phyloP scores from a whole-genome alignment of 2,888 invertebrate species.

The Tachina grossa region DNA sequence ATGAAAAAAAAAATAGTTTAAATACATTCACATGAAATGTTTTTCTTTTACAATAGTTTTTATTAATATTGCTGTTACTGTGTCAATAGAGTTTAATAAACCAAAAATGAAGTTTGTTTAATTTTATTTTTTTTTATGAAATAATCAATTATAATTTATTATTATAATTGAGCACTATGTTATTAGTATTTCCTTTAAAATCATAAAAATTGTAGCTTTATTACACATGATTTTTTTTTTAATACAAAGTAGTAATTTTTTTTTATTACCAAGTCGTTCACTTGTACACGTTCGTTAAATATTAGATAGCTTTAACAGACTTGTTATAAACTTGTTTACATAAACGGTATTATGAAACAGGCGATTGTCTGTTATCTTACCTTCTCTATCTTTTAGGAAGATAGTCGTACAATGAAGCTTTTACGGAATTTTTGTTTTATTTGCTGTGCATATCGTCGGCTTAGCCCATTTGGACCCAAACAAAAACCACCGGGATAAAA shows the following conservation, averaged over 20 bases:
- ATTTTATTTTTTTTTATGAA: background rate
- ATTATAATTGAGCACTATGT: background rate
- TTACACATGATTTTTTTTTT: no score
- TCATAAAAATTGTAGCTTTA: background rate
- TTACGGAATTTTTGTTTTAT: background rate
- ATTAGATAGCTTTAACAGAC: constrained; percentile 24
- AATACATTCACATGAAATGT: no score
- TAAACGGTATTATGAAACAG: constrained; percentile 27
- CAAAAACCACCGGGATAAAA: no score
- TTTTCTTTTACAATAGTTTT: background rate
- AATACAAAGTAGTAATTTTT: background rate
- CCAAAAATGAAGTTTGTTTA: background rate
- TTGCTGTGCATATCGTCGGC: no score
- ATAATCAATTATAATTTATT: background rate
- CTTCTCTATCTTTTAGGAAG: constrained; percentile 23
- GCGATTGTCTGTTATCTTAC: constrained; percentile 3
- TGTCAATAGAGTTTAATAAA: constrained; percentile 75
- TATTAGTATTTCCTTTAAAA: background rate
- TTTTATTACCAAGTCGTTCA: background rate
- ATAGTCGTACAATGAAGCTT: constrained; percentile 4
- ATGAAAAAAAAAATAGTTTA: no score
- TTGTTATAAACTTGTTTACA: constrained; percentile 40
- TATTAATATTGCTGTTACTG: constrained; percentile 71
- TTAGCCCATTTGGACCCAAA: no score
- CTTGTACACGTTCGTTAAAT: background rate